Percentiles rank a stretch among this genome's conserved stretches.
Conservation (phyloP, 2,113 vertebrate species). For the Macroglossus sobrinus region DNA sequence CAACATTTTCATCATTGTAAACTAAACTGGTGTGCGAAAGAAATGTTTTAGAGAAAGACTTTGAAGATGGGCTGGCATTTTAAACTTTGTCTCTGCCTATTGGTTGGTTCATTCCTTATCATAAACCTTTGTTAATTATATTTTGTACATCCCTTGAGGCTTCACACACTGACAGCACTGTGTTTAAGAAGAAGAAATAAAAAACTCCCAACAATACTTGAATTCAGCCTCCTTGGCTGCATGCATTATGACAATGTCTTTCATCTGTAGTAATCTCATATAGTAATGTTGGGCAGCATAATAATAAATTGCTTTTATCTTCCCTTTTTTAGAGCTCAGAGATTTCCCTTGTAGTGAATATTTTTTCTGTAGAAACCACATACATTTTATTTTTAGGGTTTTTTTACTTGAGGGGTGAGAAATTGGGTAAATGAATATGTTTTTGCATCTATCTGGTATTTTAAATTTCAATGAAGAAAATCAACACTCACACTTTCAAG, state of each 20-base stretch:
- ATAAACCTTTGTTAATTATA: conserved; percentile 36
- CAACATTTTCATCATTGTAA: background rate
- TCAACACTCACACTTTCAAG: conserved; percentile 15
- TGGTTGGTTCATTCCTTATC: conserved; percentile 39
- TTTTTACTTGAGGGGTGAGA: background rate
- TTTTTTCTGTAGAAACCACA: conserved; percentile 6
- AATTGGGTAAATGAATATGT: background rate
- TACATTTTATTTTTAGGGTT: conserved; percentile 40
- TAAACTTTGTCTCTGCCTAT: conserved; percentile 13
- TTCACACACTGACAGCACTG: background rate
- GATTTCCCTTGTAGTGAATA: conserved; percentile 26
- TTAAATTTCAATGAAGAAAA: conserved; percentile 17
- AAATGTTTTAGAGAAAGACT: background rate
- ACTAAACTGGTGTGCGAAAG: background rate
- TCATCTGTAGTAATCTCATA: conserved; percentile 32
- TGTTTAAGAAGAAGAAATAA: conserved; percentile 33
- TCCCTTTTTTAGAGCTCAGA: conserved; percentile 1
- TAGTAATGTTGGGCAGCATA: background rate
- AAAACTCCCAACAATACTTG: conserved; percentile 9
- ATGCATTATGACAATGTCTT: conserved; percentile 1
- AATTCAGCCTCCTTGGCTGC: background rate
- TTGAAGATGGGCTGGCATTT: conserved; percentile 9
- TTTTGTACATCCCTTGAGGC: conserved; percentile 29
- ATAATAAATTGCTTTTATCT: conserved; percentile 50
- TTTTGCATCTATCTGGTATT: conserved; percentile 22